phyloP scores from a whole-genome alignment of 2,797 vertebrate species.

The Lepus oiostolus region DNA sequence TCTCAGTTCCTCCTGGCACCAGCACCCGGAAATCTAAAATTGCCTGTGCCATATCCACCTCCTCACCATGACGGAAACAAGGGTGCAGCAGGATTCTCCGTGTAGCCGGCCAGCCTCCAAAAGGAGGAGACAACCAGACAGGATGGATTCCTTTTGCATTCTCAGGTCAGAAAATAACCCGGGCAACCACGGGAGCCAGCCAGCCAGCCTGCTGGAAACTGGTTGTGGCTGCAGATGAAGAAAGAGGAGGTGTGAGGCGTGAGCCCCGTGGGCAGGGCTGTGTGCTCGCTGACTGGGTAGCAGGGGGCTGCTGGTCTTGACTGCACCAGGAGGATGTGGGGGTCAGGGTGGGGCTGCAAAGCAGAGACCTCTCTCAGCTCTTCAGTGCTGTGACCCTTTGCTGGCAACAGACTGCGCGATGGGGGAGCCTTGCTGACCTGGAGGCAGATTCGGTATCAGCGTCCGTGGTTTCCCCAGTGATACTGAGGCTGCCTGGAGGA shows the following conservation, averaged over 20 bases:
- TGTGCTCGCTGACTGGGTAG: background rate
- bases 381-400: background rate
- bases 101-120: constrained; percentile 73
- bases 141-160: constrained; percentile 85
- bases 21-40: constrained; percentile 77
- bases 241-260: background rate
- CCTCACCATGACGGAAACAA: constrained; percentile 65
- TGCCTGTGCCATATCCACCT: constrained; percentile 63
- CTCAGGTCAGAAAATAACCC: constrained; percentile 81
- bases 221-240: background rate
- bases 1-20: constrained; percentile 75
- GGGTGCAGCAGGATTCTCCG: constrained; percentile 64
- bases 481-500: background rate
- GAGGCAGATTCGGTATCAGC: background rate
- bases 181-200: background rate
- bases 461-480: background rate
- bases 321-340: background rate
- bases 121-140: constrained; percentile 73
- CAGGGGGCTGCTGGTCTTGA: background rate
- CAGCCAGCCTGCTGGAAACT: background rate
- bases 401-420: background rate
- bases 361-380: background rate
- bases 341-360: background rate
- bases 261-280: rapidly evolving
- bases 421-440: background rate